These are phyloP conservation scores for Eucriotettix oculatus DNA, from an alignment of 2,888 invertebrate genomes.

Conservation along the genomic window DNA sequence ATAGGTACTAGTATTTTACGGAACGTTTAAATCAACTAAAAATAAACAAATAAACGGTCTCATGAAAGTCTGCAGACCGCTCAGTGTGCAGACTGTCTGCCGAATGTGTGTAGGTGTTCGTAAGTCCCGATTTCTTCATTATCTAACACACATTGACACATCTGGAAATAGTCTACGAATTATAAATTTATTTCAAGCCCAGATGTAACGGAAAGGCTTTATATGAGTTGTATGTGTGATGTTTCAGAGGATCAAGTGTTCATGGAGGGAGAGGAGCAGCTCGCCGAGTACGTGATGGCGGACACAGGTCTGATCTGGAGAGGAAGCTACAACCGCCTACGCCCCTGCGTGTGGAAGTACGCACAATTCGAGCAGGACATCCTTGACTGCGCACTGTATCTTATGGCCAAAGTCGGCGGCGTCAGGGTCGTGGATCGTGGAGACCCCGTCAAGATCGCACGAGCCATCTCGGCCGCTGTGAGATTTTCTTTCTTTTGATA, in stretches of 20 bases:
- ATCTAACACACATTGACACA: too few species aligned
- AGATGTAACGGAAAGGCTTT: too few species aligned
- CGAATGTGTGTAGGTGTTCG: too few species aligned
- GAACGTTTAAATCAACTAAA: too few species aligned
- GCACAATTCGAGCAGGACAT: slow-evolving; percentile 76
- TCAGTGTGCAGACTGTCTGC: too few species aligned
- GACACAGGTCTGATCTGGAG: slow-evolving; percentile 84
- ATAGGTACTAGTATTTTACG: too few species aligned
- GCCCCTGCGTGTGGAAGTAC: slow-evolving; percentile 80
- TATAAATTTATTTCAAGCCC: too few species aligned
- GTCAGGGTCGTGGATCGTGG: slow-evolving; percentile 47
- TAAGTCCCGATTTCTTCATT: too few species aligned
- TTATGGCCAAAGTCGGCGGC: slow-evolving; percentile 56
- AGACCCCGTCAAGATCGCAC: slow-evolving; percentile 58
- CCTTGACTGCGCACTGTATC: slow-evolving; percentile 59
- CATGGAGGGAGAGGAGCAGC: slow-evolving; percentile 45
- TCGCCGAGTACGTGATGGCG: slow-evolving; percentile 69
- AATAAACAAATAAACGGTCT: too few species aligned
- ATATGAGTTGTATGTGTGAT: not conserved
- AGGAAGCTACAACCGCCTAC: slow-evolving; percentile 68
- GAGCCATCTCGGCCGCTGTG: slow-evolving; percentile 75
- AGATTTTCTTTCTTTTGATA: slow-evolving; percentile 12
- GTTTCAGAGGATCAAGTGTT: slow-evolving; percentile 41
- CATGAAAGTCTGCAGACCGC: too few species aligned
- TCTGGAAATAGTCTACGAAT: too few species aligned